Evolutionary conservation across 2,888 invertebrate species (phyloP).

Genomic region (Clanis bilineata): DNA sequence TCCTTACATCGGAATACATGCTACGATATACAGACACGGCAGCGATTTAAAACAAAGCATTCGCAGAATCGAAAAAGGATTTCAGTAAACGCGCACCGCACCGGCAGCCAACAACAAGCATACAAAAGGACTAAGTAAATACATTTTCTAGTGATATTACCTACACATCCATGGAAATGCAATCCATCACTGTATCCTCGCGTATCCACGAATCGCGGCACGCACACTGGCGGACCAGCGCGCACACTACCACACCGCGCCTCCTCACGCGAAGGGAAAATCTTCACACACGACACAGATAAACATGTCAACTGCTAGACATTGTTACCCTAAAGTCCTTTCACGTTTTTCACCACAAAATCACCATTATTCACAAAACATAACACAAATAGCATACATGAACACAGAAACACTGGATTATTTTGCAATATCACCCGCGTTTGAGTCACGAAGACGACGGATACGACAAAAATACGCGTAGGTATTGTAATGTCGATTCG

Average conservation of each 20-base stretch:
- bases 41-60: slow-evolving; percentile 57
- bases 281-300: slow-evolving; percentile 83
- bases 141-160: slow-evolving; percentile 68
- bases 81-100: slow-evolving; percentile 39
- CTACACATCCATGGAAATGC: slow-evolving; percentile 79
- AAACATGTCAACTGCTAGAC: slow-evolving; percentile 82
- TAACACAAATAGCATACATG: slow-evolving; percentile 71
- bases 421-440: slow-evolving; percentile 77
- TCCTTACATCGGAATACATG: slow-evolving; percentile 51
- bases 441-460: slow-evolving; percentile 73
- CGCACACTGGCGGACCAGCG: slow-evolving; percentile 61
- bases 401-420: slow-evolving; percentile 75
- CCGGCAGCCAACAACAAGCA: slow-evolving; percentile 40
- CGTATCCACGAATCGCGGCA: slow-evolving; percentile 62
- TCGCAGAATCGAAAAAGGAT: slow-evolving; percentile 35
- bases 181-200: slow-evolving; percentile 79
- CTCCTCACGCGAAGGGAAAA: slow-evolving; percentile 82
- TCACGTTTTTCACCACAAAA: slow-evolving; percentile 76
- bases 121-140: slow-evolving; percentile 54
- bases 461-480: slow-evolving; percentile 79
- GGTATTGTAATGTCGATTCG: slow-evolving; percentile 74
- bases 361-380: slow-evolving; percentile 68
- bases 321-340: slow-evolving; percentile 80
- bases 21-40: slow-evolving; percentile 39
- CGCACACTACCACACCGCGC: slow-evolving; percentile 73